Conservation (phyloP, 2,888 invertebrate species). For the Halictus quadricinctus region DNA sequence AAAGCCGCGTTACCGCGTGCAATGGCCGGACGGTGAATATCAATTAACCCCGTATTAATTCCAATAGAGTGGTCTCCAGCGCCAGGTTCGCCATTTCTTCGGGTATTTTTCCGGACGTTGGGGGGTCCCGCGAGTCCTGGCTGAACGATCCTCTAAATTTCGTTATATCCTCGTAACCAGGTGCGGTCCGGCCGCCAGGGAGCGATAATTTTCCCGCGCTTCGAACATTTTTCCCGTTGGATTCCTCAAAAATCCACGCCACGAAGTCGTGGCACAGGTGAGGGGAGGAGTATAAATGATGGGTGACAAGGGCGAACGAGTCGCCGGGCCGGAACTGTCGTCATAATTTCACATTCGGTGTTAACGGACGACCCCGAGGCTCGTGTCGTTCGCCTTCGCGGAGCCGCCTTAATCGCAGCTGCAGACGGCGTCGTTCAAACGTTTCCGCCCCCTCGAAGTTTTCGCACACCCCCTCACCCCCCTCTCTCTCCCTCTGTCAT, state of each 20-base stretch:
- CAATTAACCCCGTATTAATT: background rate
- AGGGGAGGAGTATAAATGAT: slow-evolving; percentile 28
- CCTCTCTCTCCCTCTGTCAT: background rate
- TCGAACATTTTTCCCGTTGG: slow-evolving; percentile 40
- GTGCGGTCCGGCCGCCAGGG: slow-evolving; percentile 41
- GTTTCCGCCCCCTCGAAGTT: slow-evolving; percentile 39
- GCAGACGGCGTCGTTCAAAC: slow-evolving; percentile 53
- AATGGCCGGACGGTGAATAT: background rate
- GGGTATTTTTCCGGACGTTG: slow-evolving; percentile 42
- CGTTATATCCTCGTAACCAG: slow-evolving; percentile 48
- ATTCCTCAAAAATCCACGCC: slow-evolving; percentile 42
- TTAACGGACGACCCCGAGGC: slow-evolving; percentile 37
- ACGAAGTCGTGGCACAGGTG: background rate
- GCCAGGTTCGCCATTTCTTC: background rate
- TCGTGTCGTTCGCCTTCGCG: slow-evolving; percentile 28
- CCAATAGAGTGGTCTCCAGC: background rate
- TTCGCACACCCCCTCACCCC: slow-evolving; percentile 18
- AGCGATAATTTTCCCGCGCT: slow-evolving; percentile 42
- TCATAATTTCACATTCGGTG: slow-evolving; percentile 53
- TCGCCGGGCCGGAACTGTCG: slow-evolving; percentile 26
- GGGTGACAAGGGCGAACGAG: slow-evolving; percentile 19
- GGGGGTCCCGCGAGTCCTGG: slow-evolving; percentile 11
- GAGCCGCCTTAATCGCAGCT: slow-evolving; percentile 56
- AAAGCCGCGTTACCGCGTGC: background rate
- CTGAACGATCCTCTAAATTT: slow-evolving; percentile 44